Evolutionary conservation across 2,113 vertebrate genomes (phyloP).

Genomic region (Bombycilla garrulus): DNA sequence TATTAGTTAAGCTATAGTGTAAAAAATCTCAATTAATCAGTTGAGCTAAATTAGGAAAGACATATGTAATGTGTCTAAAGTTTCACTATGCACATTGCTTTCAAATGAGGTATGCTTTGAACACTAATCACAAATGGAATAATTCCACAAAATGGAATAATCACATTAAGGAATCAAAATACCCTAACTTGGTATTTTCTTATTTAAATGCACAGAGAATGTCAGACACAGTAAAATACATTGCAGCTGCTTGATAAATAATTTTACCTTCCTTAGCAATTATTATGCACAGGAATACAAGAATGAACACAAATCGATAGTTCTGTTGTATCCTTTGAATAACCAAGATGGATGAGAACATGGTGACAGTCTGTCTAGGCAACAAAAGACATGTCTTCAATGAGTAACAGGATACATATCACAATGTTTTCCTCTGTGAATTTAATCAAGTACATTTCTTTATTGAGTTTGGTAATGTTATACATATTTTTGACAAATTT

Average conservation of each 20-base stretch:
- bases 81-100: background rate
- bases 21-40: background rate
- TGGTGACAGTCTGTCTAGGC: slow-evolving; percentile 59
- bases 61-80: background rate
- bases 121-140: background rate
- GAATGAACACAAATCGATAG: slow-evolving; percentile 74
- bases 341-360: slow-evolving; percentile 69
- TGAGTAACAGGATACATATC: slow-evolving; percentile 60
- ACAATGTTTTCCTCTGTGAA: slow-evolving; percentile 28
- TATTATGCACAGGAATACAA: background rate
- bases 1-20: background rate
- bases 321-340: slow-evolving; percentile 68
- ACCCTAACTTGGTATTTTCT: background rate
- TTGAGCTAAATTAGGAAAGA: background rate
- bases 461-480: background rate
- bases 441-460: slow-evolving; percentile 22
- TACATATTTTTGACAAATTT: background rate
- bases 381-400: slow-evolving; percentile 56
- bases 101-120: background rate
- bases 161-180: background rate
- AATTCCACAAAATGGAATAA: slow-evolving; percentile 1
- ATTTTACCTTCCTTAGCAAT: background rate
- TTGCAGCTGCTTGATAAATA: background rate
- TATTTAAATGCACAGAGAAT: background rate
- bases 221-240: background rate